phyloP scores from a whole-genome alignment of 2,888 invertebrate species.

The Nomada ferruginata region DNA sequence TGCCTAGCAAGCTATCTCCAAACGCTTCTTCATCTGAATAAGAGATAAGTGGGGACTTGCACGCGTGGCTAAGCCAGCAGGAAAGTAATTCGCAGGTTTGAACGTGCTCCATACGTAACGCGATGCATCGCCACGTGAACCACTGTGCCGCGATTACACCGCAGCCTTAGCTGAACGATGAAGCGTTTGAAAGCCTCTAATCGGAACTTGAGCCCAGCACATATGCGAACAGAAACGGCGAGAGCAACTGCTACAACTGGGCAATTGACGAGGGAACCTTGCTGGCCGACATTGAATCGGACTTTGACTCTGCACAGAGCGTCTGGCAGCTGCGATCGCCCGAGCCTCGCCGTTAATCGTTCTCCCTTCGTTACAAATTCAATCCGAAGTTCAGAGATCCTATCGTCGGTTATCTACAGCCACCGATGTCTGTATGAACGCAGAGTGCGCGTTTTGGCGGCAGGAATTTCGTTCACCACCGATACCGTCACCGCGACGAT shows the following conservation, averaged over 20 bases:
- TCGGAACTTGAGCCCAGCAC: slow-evolving; percentile 4
- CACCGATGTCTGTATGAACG: neutral
- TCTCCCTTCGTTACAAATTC: slow-evolving; percentile 4
- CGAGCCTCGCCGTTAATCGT: slow-evolving; percentile 42
- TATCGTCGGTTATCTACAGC: slow-evolving; percentile 18
- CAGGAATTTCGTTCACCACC: slow-evolving; percentile 1
- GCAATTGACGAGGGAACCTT: slow-evolving; percentile 49
- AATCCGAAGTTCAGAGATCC: slow-evolving; percentile 36
- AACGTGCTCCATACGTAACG: neutral
- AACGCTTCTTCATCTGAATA: neutral
- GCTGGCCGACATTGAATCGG: slow-evolving; percentile 56
- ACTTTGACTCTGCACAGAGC: slow-evolving; percentile 56
- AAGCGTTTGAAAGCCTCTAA: slow-evolving; percentile 19
- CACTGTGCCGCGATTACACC: slow-evolving; percentile 5
- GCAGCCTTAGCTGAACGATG: neutral
- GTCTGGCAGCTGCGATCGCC: slow-evolving; percentile 47
- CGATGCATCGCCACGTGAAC: slow-evolving; percentile 4
- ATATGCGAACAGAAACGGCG: slow-evolving; percentile 26
- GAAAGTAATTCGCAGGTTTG: neutral
- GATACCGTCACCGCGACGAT: neutral
- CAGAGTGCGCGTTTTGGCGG: neutral
- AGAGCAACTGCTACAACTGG: slow-evolving; percentile 21
- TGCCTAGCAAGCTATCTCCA: neutral
- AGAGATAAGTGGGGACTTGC: neutral
- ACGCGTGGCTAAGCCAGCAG: neutral